Evolutionary conservation across 2,888 invertebrate species (phyloP).

Genomic region (Papilio elwesi): DNA sequence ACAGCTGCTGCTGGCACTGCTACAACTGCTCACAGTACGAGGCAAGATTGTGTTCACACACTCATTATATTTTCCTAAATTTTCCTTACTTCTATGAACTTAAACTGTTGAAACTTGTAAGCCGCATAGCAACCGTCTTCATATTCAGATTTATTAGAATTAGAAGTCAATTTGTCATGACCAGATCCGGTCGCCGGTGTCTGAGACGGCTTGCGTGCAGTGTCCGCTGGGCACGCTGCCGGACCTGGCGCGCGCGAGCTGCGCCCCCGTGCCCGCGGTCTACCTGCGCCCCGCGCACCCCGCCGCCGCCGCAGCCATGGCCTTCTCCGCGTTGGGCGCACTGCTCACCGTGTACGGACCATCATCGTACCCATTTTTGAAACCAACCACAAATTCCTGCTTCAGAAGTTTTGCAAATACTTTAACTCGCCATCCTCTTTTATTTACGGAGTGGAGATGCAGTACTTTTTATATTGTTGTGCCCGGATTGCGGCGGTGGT

Average conservation of each 20-base stretch:
- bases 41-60: no score
- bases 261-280: conserved; percentile 91
- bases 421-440: no score
- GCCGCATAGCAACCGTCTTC: not conserved
- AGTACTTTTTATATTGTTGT: no score
- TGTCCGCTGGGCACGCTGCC: conserved; percentile 94
- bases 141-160: not conserved
- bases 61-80: no score
- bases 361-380: not conserved
- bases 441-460: no score
- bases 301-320: conserved; percentile 96
- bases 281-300: conserved; percentile 90
- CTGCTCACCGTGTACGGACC: conserved; percentile 87
- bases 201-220: conserved; percentile 92
- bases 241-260: conserved; percentile 88
- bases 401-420: no score
- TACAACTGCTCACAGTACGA: conserved; percentile 94
- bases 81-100: no score
- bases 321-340: conserved; percentile 93
- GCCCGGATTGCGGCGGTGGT: no score
- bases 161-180: conserved; percentile 38
- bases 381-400: not conserved
- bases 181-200: conserved; percentile 91
- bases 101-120: no score
- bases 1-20: conserved; percentile 95